Conservation (phyloP, 2,113 vertebrate species). For the Odocoileus virginianus region DNA sequence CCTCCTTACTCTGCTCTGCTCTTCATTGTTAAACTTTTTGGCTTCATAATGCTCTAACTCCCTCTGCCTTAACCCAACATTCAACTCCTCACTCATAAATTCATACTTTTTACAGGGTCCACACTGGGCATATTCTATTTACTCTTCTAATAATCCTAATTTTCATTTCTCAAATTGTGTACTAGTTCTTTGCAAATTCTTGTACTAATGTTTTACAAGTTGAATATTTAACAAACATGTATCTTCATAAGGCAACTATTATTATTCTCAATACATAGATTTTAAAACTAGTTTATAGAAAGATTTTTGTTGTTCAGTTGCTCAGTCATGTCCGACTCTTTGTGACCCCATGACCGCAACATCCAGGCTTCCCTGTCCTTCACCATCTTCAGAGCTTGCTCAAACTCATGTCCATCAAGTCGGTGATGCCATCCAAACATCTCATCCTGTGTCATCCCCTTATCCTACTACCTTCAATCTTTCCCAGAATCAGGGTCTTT, state of each 20-base stretch:
- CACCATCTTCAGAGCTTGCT: not conserved
- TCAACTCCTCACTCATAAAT: not conserved
- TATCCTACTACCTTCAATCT: not conserved
- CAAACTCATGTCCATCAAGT: not conserved
- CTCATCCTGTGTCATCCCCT: not conserved
- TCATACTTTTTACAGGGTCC: not conserved
- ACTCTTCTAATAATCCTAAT: not conserved
- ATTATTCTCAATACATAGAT: not conserved
- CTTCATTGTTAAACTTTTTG: not conserved
- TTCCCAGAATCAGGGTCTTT: not conserved
- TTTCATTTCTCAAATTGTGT: not conserved
- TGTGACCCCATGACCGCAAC: not conserved
- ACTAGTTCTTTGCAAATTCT: not conserved
- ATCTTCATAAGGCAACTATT: not conserved
- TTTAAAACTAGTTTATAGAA: not conserved
- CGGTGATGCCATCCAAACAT: not conserved
- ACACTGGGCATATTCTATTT: not conserved
- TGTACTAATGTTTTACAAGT: not conserved
- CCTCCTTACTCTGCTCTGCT: not conserved
- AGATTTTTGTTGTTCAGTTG: not conserved
- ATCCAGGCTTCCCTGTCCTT: not conserved
- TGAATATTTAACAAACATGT: not conserved
- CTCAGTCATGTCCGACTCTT: accelerated
- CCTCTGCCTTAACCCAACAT: not conserved
- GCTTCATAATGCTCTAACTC: not conserved